phyloP scores from a whole-genome alignment of 2,113 vertebrate species.

The Phalacrocorax carbo region DNA sequence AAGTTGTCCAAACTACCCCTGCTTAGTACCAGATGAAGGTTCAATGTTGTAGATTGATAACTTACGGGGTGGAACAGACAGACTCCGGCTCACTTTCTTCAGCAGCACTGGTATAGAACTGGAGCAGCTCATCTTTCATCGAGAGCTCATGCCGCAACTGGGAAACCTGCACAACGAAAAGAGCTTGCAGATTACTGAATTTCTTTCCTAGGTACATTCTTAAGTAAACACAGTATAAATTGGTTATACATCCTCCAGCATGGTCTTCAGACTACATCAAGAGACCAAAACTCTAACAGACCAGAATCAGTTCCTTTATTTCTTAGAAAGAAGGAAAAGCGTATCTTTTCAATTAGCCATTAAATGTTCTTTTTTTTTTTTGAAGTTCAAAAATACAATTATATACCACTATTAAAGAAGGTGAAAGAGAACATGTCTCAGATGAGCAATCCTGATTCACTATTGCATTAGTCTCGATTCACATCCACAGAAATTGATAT shows the following conservation, averaged over 20 bases:
- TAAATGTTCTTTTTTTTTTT: neutral
- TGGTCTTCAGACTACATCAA: neutral
- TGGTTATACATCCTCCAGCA: neutral
- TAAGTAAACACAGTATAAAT: neutral
- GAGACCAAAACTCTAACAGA: neutral
- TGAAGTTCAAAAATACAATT: neutral
- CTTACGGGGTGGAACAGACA: conserved; percentile 89
- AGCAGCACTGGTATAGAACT: conserved; percentile 93
- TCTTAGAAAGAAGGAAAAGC: neutral
- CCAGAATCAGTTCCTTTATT: neutral
- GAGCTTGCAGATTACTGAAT: neutral
- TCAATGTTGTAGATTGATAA: fast-evolving
- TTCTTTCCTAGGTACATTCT: neutral
- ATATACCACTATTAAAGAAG: neutral
- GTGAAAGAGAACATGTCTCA: neutral
- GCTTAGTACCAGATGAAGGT: neutral
- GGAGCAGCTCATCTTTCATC: conserved; percentile 97
- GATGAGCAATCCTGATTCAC: neutral
- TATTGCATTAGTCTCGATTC: neutral
- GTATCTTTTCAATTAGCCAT: neutral
- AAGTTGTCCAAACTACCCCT: neutral
- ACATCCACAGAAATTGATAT: neutral
- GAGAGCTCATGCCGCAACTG: conserved; percentile 94
- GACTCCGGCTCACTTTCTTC: conserved; percentile 96
- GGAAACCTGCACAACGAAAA: conserved; percentile 82